Conservation (phyloP, 2,888 invertebrate genomes). For the Pachliopta kotzebuea region DNA sequence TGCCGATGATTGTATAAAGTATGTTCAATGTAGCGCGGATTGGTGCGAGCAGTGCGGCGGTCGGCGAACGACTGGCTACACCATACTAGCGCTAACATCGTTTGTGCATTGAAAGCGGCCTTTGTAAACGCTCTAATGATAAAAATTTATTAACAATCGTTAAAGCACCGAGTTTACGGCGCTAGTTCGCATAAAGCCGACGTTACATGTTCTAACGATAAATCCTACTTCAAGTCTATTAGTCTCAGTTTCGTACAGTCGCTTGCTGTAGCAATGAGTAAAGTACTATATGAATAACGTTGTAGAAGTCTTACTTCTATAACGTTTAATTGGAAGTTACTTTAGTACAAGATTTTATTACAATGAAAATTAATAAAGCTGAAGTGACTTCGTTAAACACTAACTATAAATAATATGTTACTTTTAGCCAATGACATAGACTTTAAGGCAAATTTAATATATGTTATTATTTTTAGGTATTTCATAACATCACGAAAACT, state of each 20-base stretch:
- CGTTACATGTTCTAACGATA: conserved; percentile 60
- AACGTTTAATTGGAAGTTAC: conserved; percentile 4
- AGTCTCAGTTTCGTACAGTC: conserved; percentile 77
- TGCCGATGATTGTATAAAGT: conserved; percentile 22
- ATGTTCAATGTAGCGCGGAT: conserved; percentile 7
- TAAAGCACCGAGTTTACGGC: conserved; percentile 67
- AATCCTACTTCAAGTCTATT: conserved; percentile 69
- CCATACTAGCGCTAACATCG: conserved; percentile 37
- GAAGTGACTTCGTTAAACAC: too few species aligned
- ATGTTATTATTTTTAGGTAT: too few species aligned
- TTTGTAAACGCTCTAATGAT: conserved; percentile 58
- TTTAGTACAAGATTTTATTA: too few species aligned
- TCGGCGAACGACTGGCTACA: conserved; percentile 37
- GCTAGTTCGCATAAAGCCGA: conserved; percentile 63
- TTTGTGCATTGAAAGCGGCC: conserved; percentile 39
- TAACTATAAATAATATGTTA: too few species aligned
- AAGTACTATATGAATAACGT: conserved; percentile 43
- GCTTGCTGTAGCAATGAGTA: conserved; percentile 34
- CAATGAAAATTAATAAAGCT: too few species aligned
- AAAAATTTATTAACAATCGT: conserved; percentile 73
- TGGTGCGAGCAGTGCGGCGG: conserved; percentile 41
- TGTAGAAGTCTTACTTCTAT: conserved; percentile 25
- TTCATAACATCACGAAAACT: too few species aligned
- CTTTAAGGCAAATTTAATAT: too few species aligned
- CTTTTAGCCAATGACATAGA: too few species aligned